Conservation (phyloP, 2,797 vertebrate species). For the Amniataba percoides region DNA sequence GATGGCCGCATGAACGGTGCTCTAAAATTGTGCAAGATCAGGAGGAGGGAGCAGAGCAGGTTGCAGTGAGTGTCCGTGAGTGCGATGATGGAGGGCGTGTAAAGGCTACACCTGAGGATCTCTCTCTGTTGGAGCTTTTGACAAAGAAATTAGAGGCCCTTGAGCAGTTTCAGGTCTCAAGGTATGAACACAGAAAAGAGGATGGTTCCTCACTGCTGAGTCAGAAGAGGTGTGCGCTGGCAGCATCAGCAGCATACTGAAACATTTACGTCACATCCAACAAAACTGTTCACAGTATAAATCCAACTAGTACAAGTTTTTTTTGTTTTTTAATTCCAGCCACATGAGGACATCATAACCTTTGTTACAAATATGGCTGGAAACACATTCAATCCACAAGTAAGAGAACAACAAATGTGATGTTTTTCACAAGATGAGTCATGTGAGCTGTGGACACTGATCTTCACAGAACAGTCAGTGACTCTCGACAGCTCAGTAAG, state of each 20-base stretch:
- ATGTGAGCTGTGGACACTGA: slow-evolving; percentile 41
- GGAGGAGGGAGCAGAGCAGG: slow-evolving; percentile 35
- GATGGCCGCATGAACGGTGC: slow-evolving; percentile 53
- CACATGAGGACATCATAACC: slow-evolving; percentile 47
- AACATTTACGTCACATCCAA: slow-evolving; percentile 65
- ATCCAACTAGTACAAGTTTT: slow-evolving; percentile 39
- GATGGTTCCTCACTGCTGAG: slow-evolving; percentile 21
- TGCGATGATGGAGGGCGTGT: slow-evolving; percentile 40
- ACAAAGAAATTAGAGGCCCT: slow-evolving; percentile 48
- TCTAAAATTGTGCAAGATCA: slow-evolving; percentile 43
- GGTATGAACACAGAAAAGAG: slow-evolving; percentile 37
- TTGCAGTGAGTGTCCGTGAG: slow-evolving; percentile 56
- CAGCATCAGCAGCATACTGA: slow-evolving; percentile 60
- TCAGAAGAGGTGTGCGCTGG: slow-evolving; percentile 44
- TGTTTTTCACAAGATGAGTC: slow-evolving; percentile 54
- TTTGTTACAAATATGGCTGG: slow-evolving; percentile 39
- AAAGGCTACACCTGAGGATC: slow-evolving; percentile 69
- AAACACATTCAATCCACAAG: slow-evolving; percentile 53
- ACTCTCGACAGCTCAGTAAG: slow-evolving; percentile 44
- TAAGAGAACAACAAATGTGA: slow-evolving; percentile 27
- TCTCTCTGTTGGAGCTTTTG: slow-evolving; percentile 43
- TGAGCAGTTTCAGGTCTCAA: slow-evolving; percentile 41
- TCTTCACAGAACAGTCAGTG: slow-evolving; percentile 58
- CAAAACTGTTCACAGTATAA: slow-evolving; percentile 59
- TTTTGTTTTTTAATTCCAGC: slow-evolving; percentile 38